phyloP scores from a whole-genome alignment of 2,888 invertebrate species.

The Latrodectus elegans region DNA sequence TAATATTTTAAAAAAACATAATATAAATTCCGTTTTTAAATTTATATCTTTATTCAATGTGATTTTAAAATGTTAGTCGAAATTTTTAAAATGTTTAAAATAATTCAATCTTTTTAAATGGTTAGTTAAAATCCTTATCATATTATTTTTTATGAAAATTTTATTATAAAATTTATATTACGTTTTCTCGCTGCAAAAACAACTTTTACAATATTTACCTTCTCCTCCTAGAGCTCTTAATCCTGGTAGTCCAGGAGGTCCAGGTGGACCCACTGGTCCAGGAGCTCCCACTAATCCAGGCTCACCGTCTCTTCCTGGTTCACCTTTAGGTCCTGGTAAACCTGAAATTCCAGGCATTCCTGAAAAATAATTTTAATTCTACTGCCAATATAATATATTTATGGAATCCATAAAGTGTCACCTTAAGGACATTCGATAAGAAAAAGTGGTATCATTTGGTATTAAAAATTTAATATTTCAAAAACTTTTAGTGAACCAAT shows the following conservation, averaged over 20 bases:
- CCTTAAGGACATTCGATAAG: too few relatives aligned
- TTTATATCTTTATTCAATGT: too few relatives aligned
- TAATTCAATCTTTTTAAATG: too few relatives aligned
- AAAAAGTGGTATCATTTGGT: too few relatives aligned
- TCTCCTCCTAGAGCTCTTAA: conserved; percentile 45
- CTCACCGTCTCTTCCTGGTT: conserved; percentile 37
- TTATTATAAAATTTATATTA: background rate
- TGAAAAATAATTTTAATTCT: background rate
- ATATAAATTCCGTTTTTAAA: too few relatives aligned
- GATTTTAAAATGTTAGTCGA: too few relatives aligned
- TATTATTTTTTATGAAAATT: background rate
- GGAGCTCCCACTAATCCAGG: conserved; percentile 44
- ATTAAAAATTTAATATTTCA: too few relatives aligned
- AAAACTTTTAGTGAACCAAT: too few relatives aligned
- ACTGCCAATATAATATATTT: too few relatives aligned
- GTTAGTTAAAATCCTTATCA: background rate
- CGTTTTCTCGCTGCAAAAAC: background rate
- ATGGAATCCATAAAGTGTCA: too few relatives aligned
- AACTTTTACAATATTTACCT: conserved; percentile 13
- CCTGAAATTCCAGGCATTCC: conserved; percentile 57
- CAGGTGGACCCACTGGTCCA: conserved; percentile 53
- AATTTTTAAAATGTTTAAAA: too few relatives aligned
- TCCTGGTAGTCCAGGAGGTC: conserved; percentile 56
- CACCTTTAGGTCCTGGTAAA: conserved; percentile 55
- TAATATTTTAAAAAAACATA: too few relatives aligned